Evolutionary conservation across 1,140 invertebrate genomes (phyloP).

Genomic region (Calephelis nemesis): DNA sequence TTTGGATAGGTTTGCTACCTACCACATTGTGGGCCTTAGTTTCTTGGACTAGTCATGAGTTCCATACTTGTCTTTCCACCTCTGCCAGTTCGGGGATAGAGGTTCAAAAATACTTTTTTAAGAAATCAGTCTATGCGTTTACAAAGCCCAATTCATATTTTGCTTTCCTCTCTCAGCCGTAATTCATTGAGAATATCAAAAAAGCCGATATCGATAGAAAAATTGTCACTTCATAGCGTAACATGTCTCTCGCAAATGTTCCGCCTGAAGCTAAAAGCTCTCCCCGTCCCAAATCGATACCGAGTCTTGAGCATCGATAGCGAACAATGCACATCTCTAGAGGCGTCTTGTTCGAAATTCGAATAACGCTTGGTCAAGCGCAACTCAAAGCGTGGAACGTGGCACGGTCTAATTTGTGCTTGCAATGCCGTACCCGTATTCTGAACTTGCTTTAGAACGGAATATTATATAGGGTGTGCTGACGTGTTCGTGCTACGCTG

Average conservation of each 20-base stretch:
- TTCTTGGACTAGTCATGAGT: no score
- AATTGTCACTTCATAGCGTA: conserved; percentile 51
- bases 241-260: conserved; percentile 66
- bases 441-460: conserved; percentile 34
- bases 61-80: no score
- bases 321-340: conserved; percentile 39
- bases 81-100: no score
- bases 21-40: no score
- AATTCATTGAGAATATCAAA: no score
- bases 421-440: conserved; percentile 44
- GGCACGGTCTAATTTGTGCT: conserved; percentile 62
- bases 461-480: conserved; percentile 42
- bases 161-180: no score
- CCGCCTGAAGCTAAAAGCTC: conserved; percentile 48
- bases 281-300: conserved; percentile 52
- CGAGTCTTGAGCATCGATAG: conserved; percentile 34
- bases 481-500: conserved; percentile 3
- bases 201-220: no score
- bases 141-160: no score
- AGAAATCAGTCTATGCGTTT: no score
- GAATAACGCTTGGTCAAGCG: conserved; percentile 74
- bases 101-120: no score
- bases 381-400: conserved; percentile 65
- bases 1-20: no score
- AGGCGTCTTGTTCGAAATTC: conserved; percentile 60